Evolutionary conservation across 1,140 invertebrate genomes (phyloP).

Genomic region (Glomeris maerens): DNA sequence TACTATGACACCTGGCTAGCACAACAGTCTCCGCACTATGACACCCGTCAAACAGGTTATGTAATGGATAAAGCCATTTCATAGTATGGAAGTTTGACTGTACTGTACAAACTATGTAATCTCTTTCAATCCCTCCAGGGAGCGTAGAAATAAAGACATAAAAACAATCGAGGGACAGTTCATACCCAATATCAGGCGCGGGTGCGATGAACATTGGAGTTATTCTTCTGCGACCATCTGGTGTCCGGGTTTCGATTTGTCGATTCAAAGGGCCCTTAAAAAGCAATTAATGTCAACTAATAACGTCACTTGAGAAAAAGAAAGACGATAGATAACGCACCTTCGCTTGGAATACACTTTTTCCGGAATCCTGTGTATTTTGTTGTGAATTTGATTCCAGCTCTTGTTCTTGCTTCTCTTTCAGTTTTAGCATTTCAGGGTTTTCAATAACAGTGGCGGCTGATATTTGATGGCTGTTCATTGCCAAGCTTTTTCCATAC

Average conservation of each 20-base stretch:
- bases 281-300: slow-evolving; percentile 2
- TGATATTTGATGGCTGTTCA: slow-evolving; percentile 22
- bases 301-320: not conserved
- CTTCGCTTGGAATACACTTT: slow-evolving; percentile 6
- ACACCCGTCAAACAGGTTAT: too few species aligned
- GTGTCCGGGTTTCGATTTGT: slow-evolving; percentile 87
- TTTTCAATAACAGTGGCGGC: slow-evolving; percentile 60
- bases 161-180: slow-evolving; percentile 12
- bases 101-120: too few species aligned
- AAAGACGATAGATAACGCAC: not conserved
- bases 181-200: slow-evolving; percentile 44
- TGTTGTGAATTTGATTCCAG: slow-evolving; percentile 19
- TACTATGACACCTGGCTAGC: too few species aligned
- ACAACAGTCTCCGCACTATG: too few species aligned
- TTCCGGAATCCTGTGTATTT: slow-evolving; percentile 13
- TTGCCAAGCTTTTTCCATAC: slow-evolving; percentile 61
- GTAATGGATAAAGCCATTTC: too few species aligned
- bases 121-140: too few species aligned
- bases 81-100: too few species aligned
- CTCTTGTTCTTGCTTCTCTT: slow-evolving; percentile 15
- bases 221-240: slow-evolving; percentile 83
- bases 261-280: slow-evolving; percentile 57
- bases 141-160: not conserved
- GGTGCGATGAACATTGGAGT: slow-evolving; percentile 87
- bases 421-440: slow-evolving; percentile 53